phyloP scores from a whole-genome alignment of 2,888 invertebrate genomes.

The Amphipoea lucens region DNA sequence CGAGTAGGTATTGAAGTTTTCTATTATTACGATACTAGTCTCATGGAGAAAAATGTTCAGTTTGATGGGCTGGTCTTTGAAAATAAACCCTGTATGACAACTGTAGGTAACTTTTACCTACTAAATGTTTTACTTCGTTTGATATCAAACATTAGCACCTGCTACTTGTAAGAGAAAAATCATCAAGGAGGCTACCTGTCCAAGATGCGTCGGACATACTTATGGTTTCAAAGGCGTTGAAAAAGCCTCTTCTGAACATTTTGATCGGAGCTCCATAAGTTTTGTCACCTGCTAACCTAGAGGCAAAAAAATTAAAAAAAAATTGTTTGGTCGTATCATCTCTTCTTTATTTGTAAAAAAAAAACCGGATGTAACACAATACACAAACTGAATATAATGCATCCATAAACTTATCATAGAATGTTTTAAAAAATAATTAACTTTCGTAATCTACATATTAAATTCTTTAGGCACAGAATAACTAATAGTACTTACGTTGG shows the following conservation, averaged over 20 bases:
- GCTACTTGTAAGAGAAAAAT: not conserved
- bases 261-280: not conserved
- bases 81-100: too few relatives aligned
- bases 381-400: constrained; percentile 24
- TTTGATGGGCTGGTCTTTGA: too few relatives aligned
- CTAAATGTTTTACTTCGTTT: not conserved
- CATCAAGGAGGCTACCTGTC: not conserved
- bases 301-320: constrained; percentile 9
- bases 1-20: too few relatives aligned
- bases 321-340: constrained; percentile 11
- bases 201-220: not conserved
- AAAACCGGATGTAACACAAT: constrained; percentile 26
- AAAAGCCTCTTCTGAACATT: not conserved
- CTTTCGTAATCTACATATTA: constrained; percentile 13
- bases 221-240: not conserved
- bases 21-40: too few relatives aligned
- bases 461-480: constrained; percentile 1
- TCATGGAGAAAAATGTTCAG: too few relatives aligned
- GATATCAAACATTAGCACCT: not conserved
- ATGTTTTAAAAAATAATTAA: constrained; percentile 14
- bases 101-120: too few relatives aligned
- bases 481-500: not conserved
- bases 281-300: not conserved
- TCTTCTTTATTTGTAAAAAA: constrained; percentile 48
- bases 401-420: constrained; percentile 21